These are phyloP conservation scores for Ethmia dodecea DNA, from an alignment of 2,888 invertebrate species.

Conservation along the genomic window DNA sequence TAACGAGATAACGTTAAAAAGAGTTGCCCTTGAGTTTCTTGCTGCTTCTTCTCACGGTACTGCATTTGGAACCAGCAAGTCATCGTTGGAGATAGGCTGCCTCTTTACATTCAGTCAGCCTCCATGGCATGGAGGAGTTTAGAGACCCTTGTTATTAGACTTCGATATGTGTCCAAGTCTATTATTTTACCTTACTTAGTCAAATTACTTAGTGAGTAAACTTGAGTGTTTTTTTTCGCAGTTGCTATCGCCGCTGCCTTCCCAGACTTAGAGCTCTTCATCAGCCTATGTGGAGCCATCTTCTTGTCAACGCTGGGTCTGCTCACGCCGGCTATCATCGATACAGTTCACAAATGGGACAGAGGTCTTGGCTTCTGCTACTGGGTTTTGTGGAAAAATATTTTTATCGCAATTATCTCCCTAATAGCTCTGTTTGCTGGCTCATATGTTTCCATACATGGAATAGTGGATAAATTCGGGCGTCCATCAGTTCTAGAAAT, in stretches of 20 bases:
- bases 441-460: slow-evolving; percentile 53
- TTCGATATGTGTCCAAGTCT: no score
- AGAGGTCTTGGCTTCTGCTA: slow-evolving; percentile 79
- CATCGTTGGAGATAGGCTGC: no score
- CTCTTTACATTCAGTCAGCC: no score
- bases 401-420: slow-evolving; percentile 55
- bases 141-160: no score
- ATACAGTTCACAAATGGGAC: slow-evolving; percentile 83
- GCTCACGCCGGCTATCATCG: slow-evolving; percentile 84
- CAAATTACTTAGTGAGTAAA: no score
- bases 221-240: slow-evolving; percentile 43
- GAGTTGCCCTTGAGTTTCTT: no score
- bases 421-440: slow-evolving; percentile 59
- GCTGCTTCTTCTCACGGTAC: no score
- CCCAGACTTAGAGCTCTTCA: slow-evolving; percentile 90
- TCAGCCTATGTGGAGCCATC: slow-evolving; percentile 90
- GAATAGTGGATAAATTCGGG: slow-evolving; percentile 48
- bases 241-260: slow-evolving; percentile 87
- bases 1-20: no score
- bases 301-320: slow-evolving; percentile 85
- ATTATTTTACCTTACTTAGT: no score
- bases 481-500: slow-evolving; percentile 3
- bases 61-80: no score
- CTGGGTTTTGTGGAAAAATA: slow-evolving; percentile 85
- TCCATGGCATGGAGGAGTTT: no score